Evolutionary conservation across 2,888 invertebrate species (phyloP).

Genomic region (Coelopa pilipes): DNA sequence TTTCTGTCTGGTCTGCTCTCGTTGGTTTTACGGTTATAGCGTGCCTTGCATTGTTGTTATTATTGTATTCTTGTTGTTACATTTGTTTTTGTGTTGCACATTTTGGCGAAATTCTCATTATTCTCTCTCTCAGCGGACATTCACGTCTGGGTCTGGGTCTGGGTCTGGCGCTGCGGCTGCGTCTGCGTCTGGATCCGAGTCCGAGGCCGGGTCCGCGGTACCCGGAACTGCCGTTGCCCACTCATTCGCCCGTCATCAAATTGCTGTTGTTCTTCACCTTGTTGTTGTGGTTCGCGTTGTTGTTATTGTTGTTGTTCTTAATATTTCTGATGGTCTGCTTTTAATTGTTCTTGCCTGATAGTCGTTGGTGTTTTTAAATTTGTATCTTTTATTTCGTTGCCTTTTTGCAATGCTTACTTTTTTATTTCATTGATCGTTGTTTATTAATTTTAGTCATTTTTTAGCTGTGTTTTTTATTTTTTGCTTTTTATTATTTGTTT

Average conservation of each 20-base stretch:
- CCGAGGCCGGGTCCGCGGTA: neutral
- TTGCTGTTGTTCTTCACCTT: too few relatives aligned
- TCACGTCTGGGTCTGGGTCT: neutral
- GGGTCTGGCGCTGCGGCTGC: neutral
- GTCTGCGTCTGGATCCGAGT: neutral
- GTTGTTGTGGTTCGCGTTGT: too few relatives aligned
- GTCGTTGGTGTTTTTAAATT: too few relatives aligned
- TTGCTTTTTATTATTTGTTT: too few relatives aligned
- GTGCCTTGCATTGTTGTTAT: conserved; percentile 1
- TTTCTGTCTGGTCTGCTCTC: too few relatives aligned
- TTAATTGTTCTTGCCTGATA: too few relatives aligned
- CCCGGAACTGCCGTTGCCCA: neutral
- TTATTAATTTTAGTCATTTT: too few relatives aligned
- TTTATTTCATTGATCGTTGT: too few relatives aligned
- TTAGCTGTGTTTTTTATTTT: too few relatives aligned
- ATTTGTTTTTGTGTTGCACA: neutral
- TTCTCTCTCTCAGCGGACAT: neutral
- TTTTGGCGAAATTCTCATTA: conserved; percentile 1
- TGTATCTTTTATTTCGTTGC: too few relatives aligned
- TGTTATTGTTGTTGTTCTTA: neutral
- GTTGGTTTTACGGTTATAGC: conserved; percentile 22
- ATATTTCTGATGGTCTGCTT: too few relatives aligned
- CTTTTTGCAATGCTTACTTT: too few relatives aligned
- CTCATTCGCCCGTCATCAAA: neutral
- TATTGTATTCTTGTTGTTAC: neutral